Evolutionary conservation across 2,113 vertebrate species (phyloP).

Genomic region (Cepphus grylle): DNA sequence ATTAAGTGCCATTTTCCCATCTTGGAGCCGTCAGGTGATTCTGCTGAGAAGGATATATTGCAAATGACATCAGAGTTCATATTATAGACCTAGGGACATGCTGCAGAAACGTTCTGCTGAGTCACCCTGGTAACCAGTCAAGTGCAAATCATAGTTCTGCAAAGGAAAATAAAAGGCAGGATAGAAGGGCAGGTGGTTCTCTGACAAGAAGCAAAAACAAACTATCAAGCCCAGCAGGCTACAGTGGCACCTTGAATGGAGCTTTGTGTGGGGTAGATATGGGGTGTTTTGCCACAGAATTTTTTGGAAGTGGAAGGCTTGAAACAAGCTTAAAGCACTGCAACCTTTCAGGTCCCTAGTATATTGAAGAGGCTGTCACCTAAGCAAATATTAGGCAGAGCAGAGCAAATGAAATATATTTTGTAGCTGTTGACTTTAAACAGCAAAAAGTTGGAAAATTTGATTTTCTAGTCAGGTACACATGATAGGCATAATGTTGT

Average conservation of each 20-base stretch:
- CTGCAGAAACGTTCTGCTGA: constrained; percentile 13
- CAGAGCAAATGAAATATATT: neutral
- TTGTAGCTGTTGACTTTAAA: neutral
- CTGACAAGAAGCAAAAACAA: neutral
- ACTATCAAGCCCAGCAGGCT: neutral
- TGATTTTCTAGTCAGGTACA: neutral
- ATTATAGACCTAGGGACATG: neutral
- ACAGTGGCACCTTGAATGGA: neutral
- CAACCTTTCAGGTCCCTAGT: neutral
- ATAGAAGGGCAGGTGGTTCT: neutral
- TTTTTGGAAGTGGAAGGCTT: neutral
- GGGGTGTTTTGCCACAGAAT: neutral
- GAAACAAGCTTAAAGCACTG: neutral
- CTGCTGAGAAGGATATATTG: neutral
- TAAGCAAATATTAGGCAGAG: neutral
- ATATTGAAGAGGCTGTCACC: neutral
- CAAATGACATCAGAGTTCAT: neutral
- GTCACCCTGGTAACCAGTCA: neutral
- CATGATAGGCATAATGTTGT: neutral
- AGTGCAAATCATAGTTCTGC: neutral
- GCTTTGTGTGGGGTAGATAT: neutral
- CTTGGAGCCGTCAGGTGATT: neutral
- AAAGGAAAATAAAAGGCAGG: neutral
- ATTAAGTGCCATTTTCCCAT: neutral
- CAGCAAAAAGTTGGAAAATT: neutral